Evolutionary conservation across 1,140 invertebrate species (phyloP).

Genomic region (Battus philenor): DNA sequence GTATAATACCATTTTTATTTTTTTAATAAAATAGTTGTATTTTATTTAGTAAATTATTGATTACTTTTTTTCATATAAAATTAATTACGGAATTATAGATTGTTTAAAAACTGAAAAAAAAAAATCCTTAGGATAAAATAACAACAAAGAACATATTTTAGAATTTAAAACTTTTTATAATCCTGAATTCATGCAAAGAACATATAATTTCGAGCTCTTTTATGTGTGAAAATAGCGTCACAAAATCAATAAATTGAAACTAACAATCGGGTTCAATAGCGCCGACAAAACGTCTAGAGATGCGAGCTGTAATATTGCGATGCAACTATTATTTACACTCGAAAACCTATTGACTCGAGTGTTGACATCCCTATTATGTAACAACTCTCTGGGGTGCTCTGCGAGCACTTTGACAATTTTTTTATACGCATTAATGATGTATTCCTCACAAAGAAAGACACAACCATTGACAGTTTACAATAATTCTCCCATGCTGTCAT

Average conservation of each 20-base stretch:
- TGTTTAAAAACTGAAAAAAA: no score
- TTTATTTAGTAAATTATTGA: no score
- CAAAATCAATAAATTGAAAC: conserved; percentile 47
- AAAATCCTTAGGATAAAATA: no score
- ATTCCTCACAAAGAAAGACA: conserved; percentile 62
- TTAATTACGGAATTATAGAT: no score
- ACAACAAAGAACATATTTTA: no score
- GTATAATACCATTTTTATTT: no score
- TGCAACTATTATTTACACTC: conserved; percentile 67
- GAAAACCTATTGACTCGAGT: conserved; percentile 52
- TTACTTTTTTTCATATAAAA: no score
- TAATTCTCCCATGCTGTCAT: conserved; percentile 59
- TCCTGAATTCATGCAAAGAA: no score
- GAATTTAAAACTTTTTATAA: no score
- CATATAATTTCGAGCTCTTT: no score
- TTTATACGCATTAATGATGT: conserved; percentile 61
- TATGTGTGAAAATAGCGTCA: conserved; percentile 24
- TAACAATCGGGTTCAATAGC: conserved; percentile 31
- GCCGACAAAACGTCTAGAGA: conserved; percentile 51
- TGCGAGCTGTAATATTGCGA: conserved; percentile 29
- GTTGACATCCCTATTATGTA: conserved; percentile 70
- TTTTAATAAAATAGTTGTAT: no score
- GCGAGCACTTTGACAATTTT: conserved; percentile 44
- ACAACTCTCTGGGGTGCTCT: conserved; percentile 55
- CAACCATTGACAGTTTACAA: conserved; percentile 53